A percentile compares a stretch with the other conserved stretches of the same genome.
phyloP scores from a whole-genome alignment of 2,797 vertebrate genomes.

The Poecilia wingei region DNA sequence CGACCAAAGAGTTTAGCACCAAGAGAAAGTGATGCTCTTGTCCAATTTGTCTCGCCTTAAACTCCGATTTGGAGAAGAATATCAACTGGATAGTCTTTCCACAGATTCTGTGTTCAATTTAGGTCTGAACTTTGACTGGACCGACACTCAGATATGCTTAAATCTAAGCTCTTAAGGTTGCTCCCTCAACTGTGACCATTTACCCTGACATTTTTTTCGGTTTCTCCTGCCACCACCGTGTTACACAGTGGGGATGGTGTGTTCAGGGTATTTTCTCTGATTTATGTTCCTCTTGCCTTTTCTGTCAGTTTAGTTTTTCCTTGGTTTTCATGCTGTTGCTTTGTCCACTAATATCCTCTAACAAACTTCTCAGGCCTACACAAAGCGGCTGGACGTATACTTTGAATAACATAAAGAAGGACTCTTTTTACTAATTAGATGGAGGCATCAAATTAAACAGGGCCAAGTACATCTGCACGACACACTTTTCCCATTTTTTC shows the following conservation, averaged over 20 bases:
- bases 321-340: background rate
- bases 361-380: background rate
- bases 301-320: background rate
- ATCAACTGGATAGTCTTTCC: background rate
- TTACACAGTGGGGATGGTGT: background rate
- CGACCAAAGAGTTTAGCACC: background rate
- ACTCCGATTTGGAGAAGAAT: background rate
- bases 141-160: background rate
- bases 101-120: background rate
- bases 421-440: background rate
- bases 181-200: background rate
- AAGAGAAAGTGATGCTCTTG: background rate
- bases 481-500: background rate
- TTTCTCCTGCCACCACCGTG: background rate
- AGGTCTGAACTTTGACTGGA: background rate
- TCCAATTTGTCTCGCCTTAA: background rate
- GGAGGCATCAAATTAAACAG: background rate
- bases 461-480: background rate
- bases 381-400: background rate
- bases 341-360: background rate
- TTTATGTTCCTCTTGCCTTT: background rate
- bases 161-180: background rate
- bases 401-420: background rate
- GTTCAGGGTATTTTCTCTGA: background rate
- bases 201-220: background rate